phyloP scores from a whole-genome alignment of 30 jellyfish, hydroid and myxozoan genomes.

The Rhopilema esculentum region DNA sequence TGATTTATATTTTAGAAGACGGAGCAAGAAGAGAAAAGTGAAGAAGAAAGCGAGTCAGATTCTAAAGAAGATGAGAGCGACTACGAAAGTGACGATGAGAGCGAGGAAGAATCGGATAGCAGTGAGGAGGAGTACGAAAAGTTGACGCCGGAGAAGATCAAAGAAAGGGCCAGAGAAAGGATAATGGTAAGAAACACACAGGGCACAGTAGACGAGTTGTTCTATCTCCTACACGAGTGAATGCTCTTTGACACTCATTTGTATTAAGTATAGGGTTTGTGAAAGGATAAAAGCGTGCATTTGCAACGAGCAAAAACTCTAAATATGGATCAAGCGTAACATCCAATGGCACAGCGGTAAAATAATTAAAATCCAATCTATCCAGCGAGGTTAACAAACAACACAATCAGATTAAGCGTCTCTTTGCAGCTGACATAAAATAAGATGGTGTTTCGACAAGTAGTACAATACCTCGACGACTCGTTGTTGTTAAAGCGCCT shows the following conservation, averaged over 20 bases:
- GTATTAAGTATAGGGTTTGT: no score
- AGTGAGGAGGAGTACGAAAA: constrained; percentile 76
- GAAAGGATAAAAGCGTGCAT: no score
- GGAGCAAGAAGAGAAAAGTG: constrained; percentile 34
- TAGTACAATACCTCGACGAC: no score
- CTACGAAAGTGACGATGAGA: constrained; percentile 57
- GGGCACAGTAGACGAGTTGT: not conserved
- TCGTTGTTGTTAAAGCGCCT: no score
- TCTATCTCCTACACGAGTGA: not conserved
- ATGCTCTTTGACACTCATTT: not conserved
- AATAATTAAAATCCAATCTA: no score
- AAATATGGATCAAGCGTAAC: no score
- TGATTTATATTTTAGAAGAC: not conserved
- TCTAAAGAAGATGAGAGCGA: constrained; percentile 40
- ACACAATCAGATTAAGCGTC: no score
- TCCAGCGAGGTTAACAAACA: no score
- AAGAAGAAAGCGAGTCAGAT: constrained; percentile 37
- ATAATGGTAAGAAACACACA: constrained; percentile 56
- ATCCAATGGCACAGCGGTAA: no score
- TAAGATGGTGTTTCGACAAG: no score
- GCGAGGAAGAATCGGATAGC: constrained; percentile 72
- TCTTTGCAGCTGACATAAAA: no score
- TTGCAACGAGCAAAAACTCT: no score
- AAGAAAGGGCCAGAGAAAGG: constrained; percentile 82
- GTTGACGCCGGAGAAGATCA: constrained; percentile 84